Evolutionary conservation across 2,888 invertebrate genomes (phyloP).

Genomic region (Caradrina kadenii): DNA sequence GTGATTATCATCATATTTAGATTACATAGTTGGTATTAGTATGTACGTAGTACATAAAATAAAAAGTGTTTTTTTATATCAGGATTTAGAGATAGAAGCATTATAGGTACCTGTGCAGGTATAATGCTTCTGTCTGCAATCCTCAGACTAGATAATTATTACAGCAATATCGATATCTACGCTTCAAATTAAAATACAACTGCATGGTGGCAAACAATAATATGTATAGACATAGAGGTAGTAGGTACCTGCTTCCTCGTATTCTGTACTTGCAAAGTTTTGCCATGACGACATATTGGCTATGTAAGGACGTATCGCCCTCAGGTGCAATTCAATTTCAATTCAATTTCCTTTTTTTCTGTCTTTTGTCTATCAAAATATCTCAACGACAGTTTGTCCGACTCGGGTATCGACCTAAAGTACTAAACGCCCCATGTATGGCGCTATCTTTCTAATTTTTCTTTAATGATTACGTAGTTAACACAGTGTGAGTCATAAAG

Average conservation of each 20-base stretch:
- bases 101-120: no score
- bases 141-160: no score
- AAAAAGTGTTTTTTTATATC: no score
- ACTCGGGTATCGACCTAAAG: background rate
- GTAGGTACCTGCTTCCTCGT: no score
- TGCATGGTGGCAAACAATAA: no score
- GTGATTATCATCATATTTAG: background rate
- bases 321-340: background rate
- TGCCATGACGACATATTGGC: background rate
- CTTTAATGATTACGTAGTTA: background rate
- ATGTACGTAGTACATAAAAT: background rate
- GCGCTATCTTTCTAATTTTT: background rate
- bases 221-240: no score
- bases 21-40: background rate
- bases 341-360: no score
- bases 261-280: background rate
- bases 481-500: slow-evolving; percentile 16
- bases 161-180: background rate
- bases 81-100: no score
- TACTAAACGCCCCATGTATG: background rate
- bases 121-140: no score
- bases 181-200: background rate
- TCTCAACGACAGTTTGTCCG: background rate
- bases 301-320: background rate
- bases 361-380: no score